Evolutionary conservation across 2,113 vertebrate species (phyloP).

Genomic region (Taurulus bubalis): DNA sequence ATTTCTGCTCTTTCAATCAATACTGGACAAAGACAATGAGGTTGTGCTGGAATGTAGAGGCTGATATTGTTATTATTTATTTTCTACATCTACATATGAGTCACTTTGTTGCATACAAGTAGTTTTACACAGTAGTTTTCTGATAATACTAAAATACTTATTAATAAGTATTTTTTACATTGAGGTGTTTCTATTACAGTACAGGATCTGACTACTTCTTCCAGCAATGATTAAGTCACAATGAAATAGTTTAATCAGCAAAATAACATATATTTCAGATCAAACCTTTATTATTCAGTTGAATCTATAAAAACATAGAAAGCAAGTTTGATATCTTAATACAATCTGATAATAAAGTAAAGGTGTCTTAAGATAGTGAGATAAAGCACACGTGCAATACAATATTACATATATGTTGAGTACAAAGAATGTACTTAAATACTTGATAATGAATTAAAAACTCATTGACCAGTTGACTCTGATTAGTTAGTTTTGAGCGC

Average conservation of each 20-base stretch:
- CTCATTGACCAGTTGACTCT: not conserved
- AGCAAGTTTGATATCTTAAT: not conserved
- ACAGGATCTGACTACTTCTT: not conserved
- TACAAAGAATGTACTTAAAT: not conserved
- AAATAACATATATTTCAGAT: not conserved
- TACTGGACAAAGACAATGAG: not conserved
- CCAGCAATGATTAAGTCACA: not conserved
- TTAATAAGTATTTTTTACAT: not conserved
- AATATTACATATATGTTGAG: not conserved
- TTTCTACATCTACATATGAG: not conserved
- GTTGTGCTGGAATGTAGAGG: not conserved
- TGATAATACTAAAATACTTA: not conserved
- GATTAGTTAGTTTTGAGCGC: constrained; percentile 23
- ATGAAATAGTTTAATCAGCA: not conserved
- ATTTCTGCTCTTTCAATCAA: not conserved
- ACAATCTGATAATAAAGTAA: no score
- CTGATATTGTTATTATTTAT: not conserved
- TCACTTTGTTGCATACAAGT: not conserved
- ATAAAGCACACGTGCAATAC: not conserved
- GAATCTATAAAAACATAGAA: not conserved
- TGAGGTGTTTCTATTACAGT: not conserved
- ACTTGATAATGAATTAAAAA: not conserved
- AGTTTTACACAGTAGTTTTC: not conserved
- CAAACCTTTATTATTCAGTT: not conserved
- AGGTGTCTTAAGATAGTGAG: not conserved